A percentile compares a stretch with the other conserved stretches of the same genome.
phyloP scores from a whole-genome alignment of 2,113 vertebrate species.

The Sclerurus mexicanus region DNA sequence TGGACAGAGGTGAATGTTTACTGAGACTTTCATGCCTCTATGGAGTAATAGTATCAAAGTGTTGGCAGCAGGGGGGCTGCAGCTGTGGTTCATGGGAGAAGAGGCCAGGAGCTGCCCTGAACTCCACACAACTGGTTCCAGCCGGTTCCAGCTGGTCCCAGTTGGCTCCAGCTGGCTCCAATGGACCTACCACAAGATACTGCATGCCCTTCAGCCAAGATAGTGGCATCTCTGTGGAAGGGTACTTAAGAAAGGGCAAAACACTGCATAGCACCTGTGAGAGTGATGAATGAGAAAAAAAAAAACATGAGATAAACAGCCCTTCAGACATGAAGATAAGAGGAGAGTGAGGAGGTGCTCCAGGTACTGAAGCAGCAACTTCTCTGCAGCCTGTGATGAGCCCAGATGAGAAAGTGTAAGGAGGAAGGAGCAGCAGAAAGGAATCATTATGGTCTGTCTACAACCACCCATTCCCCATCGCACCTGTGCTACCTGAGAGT shows the following conservation, averaged over 20 bases:
- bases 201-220: accelerated
- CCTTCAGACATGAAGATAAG: accelerated
- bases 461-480: background rate
- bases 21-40: background rate
- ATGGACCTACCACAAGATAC: accelerated
- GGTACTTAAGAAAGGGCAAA: background rate
- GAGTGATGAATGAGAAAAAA: background rate
- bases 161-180: background rate
- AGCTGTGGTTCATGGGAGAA: background rate
- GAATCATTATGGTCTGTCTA: background rate
- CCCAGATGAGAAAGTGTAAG: background rate
- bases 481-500: background rate
- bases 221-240: background rate
- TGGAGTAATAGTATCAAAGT: background rate
- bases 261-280: background rate
- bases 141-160: background rate
- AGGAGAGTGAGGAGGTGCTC: background rate
- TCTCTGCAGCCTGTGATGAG: background rate
- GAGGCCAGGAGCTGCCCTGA: background rate
- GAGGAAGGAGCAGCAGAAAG: background rate
- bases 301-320: background rate
- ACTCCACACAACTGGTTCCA: background rate
- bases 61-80: too few relatives aligned
- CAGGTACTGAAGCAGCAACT: background rate
- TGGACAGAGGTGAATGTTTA: background rate